Percentiles rank a stretch among this genome's conserved stretches.
Evolutionary conservation across 2,888 invertebrate genomes (phyloP).

Genomic region (Chrysotoxum bicinctum): DNA sequence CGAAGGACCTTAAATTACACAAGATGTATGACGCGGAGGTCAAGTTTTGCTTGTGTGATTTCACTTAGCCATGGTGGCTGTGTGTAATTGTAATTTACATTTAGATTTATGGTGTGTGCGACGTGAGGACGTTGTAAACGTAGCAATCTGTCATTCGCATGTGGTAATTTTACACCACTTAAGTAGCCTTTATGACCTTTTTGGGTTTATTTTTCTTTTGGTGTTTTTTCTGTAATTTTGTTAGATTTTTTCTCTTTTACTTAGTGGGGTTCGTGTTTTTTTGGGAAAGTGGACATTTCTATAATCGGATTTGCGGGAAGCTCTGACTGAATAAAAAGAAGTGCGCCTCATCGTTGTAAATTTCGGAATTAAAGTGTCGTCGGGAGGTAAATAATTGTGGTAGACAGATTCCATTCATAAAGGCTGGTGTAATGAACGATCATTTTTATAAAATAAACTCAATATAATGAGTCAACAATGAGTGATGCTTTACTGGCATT

Average conservation of each 20-base stretch:
- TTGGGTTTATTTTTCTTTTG: constrained; percentile 26
- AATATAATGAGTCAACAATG: neutral
- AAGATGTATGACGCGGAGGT: constrained; percentile 36
- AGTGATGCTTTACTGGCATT: neutral
- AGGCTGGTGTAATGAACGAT: constrained; percentile 13
- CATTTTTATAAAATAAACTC: constrained; percentile 44
- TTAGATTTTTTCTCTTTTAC: neutral
- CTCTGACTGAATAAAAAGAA: neutral
- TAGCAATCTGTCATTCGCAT: constrained; percentile 69
- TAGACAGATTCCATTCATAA: constrained; percentile 12
- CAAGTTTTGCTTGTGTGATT: constrained; percentile 22
- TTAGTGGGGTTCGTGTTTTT: neutral
- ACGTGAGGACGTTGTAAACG: constrained; percentile 64
- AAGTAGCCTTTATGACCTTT: constrained; percentile 69
- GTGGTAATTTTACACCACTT: constrained; percentile 72
- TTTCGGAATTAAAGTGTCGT: constrained; percentile 1
- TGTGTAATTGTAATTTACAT: constrained; percentile 55
- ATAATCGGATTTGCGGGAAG: constrained; percentile 58
- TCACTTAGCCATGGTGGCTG: neutral
- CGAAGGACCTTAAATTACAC: neutral
- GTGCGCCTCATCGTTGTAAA: constrained; percentile 4
- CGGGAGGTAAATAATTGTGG: constrained; percentile 55
- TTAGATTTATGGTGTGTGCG: constrained; percentile 42
- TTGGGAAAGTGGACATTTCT: constrained; percentile 30
- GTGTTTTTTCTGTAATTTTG: constrained; percentile 4